Evolutionary conservation across 35 echinoderm and acorn worm genomes (phyloP), one percentile per base, ranked within the genome.

Genomic region (Strongylocentrotus purpuratus): DNA sequence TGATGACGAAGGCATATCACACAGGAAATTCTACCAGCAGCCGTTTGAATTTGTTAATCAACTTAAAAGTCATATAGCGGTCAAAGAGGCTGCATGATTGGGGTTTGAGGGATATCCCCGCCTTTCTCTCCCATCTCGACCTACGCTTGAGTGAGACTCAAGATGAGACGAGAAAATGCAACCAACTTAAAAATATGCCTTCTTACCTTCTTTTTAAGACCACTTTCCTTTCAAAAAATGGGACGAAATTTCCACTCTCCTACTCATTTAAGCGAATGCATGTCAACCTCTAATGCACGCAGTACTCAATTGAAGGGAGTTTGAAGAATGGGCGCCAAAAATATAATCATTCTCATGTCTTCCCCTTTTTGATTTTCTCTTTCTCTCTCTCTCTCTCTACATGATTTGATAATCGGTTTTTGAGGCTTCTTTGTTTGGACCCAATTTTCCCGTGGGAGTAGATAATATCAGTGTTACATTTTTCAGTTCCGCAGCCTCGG

Each of bases 51-150:
- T 78, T 78, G 65, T 78, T 78, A 78, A 78, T 78, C 20, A 78
- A 78, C 65, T 78, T 78, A 78, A 78, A 78, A 78, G 65, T 78
- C 65, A 78, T 78, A 78, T 78, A 78, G 65, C 65, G 65, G 65
- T 78, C 65, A 78, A 18, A n/a, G 15, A 78, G 20, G 65, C 20
- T 28, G 65, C 18, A 59, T 17, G 52, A n/a, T 7, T 20, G 65
- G 20, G 65, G 50, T 55, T 55, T 15, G 5, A 15, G 50, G 15
- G 50, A 55, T 55, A 78, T 28, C 20, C 20, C 65, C 65, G 28
- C 28, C 65, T 78, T n/a, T 78, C 61, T 78, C 52, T 59, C 65
- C 65, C 65, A 15, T 22, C 65, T 22, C 65, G 65, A 78, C 28
- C 20, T 18, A 78, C 65, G 65, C 65, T 28, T 78, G 65, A 78